Evolutionary conservation across 2,888 invertebrate genomes (phyloP), one percentile per base, ranked within the genome.

Genomic region (Scrobipalpa costella): DNA sequence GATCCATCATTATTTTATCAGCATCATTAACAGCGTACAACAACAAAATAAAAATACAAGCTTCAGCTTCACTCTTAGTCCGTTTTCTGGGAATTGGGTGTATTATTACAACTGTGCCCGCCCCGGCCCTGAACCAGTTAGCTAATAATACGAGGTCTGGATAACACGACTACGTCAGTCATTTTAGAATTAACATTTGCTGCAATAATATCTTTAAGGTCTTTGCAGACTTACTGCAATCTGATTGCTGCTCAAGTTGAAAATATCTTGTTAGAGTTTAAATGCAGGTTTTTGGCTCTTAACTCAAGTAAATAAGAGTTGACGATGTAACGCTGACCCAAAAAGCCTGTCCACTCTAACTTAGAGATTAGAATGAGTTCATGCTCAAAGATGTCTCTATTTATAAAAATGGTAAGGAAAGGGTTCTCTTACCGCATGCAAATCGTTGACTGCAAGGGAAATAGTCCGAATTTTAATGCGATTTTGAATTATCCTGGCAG

Each of bases 51-150:
- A 60, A 60, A 60, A 47, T 47, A 60, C 47, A 68, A 63, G 33
- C 27, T 27, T 27, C 27, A 27, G 2, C 15, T 33, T 11, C 49
- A 57, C 62, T 19, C 21, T 15, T 57, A 63, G 33, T 49, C 19
- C 7, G 71, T 38, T 67, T 79, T 86, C 85, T 72, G 44, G 78
- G 86, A 86, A 74, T 72, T 72, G 58, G 70, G 69, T 67, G 68
- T 77, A 77, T 75, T 73, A 73, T 77, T 75, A 70, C 69, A 72
- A 70, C 69, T 65, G 72, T 61, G 72, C 44, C 44, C 79, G 76
- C 78, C 78, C 77, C 73, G 86, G 79, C 90, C 90, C 78, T 90
- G 90, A 90, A 87, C 90, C 75, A 89, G 78, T 85, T 90, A 80
- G 78, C 79, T 83, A 83, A 78, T 78, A 76, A 79, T 77, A 78